Evolutionary conservation across 2,113 vertebrate genomes (phyloP).

Genomic region (Rhodinocichla rosea): DNA sequence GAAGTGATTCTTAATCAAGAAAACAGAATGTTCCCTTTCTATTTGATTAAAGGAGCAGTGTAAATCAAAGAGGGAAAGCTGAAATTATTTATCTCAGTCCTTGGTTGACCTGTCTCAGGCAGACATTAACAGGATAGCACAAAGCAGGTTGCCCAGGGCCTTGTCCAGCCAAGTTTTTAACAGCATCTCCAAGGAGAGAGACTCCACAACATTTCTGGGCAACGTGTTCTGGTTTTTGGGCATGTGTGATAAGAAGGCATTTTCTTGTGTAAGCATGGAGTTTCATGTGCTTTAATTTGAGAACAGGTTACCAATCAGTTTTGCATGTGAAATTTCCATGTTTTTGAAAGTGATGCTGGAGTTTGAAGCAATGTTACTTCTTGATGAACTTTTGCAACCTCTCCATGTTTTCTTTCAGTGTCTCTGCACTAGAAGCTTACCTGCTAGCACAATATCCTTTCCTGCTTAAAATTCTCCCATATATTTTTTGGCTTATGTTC

Average conservation of each 20-base stretch:
- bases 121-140: background rate
- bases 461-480: background rate
- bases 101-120: background rate
- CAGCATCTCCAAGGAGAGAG: background rate
- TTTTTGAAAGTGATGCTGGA: background rate
- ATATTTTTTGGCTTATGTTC: background rate
- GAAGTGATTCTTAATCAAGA: background rate
- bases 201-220: background rate
- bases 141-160: background rate
- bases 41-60: background rate
- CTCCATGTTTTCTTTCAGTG: background rate
- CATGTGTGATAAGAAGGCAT: background rate
- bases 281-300: background rate
- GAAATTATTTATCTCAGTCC: background rate
- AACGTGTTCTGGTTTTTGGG: background rate
- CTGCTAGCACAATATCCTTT: background rate
- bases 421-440: background rate
- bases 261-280: background rate
- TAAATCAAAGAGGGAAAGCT: background rate
- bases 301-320: background rate
- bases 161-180: background rate
- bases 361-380: background rate
- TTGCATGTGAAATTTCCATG: background rate
- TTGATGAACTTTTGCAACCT: background rate
- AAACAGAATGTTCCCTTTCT: background rate